These are phyloP conservation scores for Carabus problematicus DNA, from an alignment of 2,888 invertebrate genomes.

Conservation along the genomic window DNA sequence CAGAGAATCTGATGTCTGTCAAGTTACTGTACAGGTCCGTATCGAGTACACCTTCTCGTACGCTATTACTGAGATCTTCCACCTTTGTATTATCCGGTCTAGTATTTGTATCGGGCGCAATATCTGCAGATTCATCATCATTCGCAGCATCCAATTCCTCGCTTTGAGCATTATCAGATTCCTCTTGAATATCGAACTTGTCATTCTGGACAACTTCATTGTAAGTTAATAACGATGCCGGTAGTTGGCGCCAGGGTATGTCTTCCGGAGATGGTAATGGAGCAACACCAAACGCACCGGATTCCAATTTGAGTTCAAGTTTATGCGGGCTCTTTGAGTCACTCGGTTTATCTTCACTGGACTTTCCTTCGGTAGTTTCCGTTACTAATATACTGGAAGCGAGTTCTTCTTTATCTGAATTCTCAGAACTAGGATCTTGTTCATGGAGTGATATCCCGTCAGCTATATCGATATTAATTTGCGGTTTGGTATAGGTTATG, in stretches of 20 bases:
- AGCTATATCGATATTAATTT: background rate
- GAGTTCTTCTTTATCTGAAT: background rate
- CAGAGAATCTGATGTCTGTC: conserved; percentile 58
- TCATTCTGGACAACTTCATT: conserved; percentile 45
- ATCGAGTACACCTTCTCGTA: conserved; percentile 37
- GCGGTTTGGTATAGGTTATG: conserved; percentile 2
- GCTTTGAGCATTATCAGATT: conserved; percentile 20
- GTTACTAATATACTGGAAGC: background rate
- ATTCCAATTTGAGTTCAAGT: conserved; percentile 34
- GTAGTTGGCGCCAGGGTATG: conserved; percentile 57
- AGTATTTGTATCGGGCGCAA: background rate
- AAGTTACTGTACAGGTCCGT: conserved; percentile 54
- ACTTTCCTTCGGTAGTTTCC: background rate
- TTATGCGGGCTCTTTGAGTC: conserved; percentile 16
- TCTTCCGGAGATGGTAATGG: conserved; percentile 59
- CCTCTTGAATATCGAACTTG: conserved; percentile 31
- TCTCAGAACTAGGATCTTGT: background rate
- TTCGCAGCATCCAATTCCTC: background rate
- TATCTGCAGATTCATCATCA: background rate
- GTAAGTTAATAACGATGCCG: conserved; percentile 50
- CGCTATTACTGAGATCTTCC: conserved; percentile 44
- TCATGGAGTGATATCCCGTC: no score
- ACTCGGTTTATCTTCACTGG: background rate
- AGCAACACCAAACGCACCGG: conserved; percentile 47
- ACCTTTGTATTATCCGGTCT: conserved; percentile 25